Percentiles rank a stretch among this genome's conserved stretches.
These are phyloP conservation scores for Brachyhypopomus gauderio DNA, from an alignment of 2,113 vertebrate species.

Conservation along the genomic window DNA sequence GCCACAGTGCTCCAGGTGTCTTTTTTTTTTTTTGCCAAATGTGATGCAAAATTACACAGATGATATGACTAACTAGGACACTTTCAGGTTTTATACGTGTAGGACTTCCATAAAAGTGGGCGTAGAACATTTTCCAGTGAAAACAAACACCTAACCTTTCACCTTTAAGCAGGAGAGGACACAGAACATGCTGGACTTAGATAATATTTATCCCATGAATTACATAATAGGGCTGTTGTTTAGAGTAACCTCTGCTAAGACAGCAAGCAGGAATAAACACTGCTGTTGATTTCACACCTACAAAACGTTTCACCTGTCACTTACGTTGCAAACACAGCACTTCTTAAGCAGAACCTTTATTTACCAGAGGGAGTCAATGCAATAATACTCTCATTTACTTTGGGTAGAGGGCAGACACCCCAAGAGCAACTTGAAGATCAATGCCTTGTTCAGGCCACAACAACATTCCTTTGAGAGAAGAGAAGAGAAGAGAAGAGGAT, in stretches of 20 bases:
- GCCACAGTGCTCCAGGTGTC: neutral
- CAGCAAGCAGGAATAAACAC: neutral
- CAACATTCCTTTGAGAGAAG: neutral
- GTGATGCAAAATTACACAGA: too few species aligned
- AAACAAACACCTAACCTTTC: neutral
- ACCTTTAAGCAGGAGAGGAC: neutral
- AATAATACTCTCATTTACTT: neutral
- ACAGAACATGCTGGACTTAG: neutral
- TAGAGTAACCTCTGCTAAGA: neutral
- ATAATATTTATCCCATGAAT: slow-evolving; percentile 5
- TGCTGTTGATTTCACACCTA: slow-evolving; percentile 8
- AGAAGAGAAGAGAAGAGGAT: neutral
- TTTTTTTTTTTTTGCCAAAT: too few species aligned
- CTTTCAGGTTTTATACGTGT: too few species aligned
- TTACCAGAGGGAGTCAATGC: neutral
- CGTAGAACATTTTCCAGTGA: neutral
- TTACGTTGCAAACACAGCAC: neutral
- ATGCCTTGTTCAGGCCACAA: neutral
- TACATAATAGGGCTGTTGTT: neutral
- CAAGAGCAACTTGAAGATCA: too few species aligned
- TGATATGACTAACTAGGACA: neutral
- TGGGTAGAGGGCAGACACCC: neutral
- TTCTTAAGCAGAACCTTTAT: neutral
- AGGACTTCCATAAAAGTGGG: too few species aligned
- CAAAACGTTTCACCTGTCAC: neutral